These are phyloP conservation scores for Gallinago jamesoni DNA, from an alignment of 2,113 vertebrate species.

Conservation along the genomic window DNA sequence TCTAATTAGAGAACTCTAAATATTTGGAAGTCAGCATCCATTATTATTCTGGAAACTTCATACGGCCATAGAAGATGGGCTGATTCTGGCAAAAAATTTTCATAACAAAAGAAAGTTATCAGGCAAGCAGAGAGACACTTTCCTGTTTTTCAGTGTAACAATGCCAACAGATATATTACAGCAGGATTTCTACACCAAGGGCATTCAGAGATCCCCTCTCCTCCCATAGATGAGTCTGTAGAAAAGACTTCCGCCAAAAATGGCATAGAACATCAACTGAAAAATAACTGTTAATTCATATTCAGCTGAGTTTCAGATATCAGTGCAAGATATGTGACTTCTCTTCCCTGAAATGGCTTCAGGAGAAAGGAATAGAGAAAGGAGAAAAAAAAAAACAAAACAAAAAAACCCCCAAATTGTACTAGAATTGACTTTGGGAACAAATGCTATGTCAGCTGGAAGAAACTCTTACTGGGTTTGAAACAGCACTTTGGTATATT, in stretches of 20 bases:
- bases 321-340: neutral
- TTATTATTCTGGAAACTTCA: slow-evolving; percentile 51
- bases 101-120: neutral
- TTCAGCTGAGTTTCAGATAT: neutral
- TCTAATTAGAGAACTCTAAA: slow-evolving; percentile 40
- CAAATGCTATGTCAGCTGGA: slow-evolving; percentile 33
- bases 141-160: neutral
- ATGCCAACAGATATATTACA: neutral
- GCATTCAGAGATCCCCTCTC: neutral
- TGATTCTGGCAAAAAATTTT: slow-evolving; percentile 38
- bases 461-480: slow-evolving; percentile 2
- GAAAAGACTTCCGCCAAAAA: neutral
- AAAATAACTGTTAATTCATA: neutral
- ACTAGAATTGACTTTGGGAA: slow-evolving; percentile 21
- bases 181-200: neutral
- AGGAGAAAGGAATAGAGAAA: neutral
- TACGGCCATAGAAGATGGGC: neutral
- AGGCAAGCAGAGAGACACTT: neutral
- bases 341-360: neutral
- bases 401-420: neutral
- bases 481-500: slow-evolving; percentile 29
- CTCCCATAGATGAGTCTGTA: neutral
- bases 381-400: neutral
- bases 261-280: neutral
- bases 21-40: slow-evolving; percentile 41